Evolutionary conservation across 2,113 vertebrate genomes (phyloP).

Genomic region (Enhydra lutris): DNA sequence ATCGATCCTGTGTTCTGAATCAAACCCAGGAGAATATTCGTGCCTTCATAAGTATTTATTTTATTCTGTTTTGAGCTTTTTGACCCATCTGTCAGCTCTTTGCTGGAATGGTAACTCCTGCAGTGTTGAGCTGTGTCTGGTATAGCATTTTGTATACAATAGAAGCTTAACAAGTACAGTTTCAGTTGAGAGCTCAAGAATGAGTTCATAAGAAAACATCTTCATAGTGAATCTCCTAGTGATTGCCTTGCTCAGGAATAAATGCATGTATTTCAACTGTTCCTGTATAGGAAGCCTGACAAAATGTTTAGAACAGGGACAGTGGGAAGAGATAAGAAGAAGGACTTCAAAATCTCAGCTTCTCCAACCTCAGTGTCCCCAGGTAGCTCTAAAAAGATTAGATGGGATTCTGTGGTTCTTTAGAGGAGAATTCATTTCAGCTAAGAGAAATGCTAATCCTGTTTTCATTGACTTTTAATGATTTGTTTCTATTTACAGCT

Average conservation of each 20-base stretch:
- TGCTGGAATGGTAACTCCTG: neutral
- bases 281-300: neutral
- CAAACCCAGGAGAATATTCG: neutral
- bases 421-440: neutral
- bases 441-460: neutral
- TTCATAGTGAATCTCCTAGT: neutral
- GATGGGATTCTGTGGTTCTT: fast-evolving
- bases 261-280: neutral
- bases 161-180: neutral
- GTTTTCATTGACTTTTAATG: neutral
- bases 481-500: neutral
- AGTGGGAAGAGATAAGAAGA: neutral
- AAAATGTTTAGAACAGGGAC: neutral
- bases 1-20: neutral
- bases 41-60: neutral
- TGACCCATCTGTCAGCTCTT: neutral
- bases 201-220: neutral
- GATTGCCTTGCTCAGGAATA: neutral
- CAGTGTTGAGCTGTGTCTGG: neutral
- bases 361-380: neutral
- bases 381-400: neutral
- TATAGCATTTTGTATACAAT: neutral
- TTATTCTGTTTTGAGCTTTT: neutral
- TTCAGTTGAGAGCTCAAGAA: neutral
- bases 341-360: neutral